Evolutionary conservation across 2,888 invertebrate species (phyloP).

Genomic region (Lapara coniferarum): DNA sequence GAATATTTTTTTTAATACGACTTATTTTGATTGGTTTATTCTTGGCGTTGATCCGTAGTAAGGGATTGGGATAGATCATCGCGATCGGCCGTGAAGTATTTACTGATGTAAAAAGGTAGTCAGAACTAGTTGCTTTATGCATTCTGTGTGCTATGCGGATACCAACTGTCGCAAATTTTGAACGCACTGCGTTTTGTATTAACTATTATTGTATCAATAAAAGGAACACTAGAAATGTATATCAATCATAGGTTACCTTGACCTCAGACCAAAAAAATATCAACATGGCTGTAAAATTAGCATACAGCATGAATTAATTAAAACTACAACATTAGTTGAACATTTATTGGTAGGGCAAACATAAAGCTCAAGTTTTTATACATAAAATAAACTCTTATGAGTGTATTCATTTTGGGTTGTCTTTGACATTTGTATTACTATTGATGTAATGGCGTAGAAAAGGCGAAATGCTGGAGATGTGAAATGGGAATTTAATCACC

Average conservation of each 20-base stretch:
- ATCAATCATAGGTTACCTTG: conserved; percentile 8
- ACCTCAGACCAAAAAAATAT: not conserved
- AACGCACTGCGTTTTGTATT: conserved; percentile 38
- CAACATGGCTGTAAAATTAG: not conserved
- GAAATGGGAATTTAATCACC: too few relatives aligned
- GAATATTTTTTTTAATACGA: too few relatives aligned
- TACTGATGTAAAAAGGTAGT: conserved; percentile 35
- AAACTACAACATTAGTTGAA: conserved; percentile 24
- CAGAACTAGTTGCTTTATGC: conserved; percentile 50
- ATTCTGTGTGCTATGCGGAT: conserved; percentile 58
- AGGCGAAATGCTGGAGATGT: too few relatives aligned
- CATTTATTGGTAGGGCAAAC: conserved; percentile 26
- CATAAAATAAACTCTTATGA: not conserved
- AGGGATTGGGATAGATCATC: too few relatives aligned
- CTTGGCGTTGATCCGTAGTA: too few relatives aligned
- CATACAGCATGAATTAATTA: conserved; percentile 24
- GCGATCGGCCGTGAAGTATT: not conserved
- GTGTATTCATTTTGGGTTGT: not conserved
- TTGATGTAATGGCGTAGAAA: too few relatives aligned
- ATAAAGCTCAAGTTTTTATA: conserved; percentile 27
- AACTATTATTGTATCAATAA: conserved; percentile 26
- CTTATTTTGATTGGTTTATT: too few relatives aligned
- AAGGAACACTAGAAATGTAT: conserved; percentile 29
- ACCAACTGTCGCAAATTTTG: conserved; percentile 52
- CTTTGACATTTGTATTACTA: not conserved